Evolutionary conservation across 2,113 vertebrate genomes (phyloP).

Genomic region (Myrmecophaga tridactyla): DNA sequence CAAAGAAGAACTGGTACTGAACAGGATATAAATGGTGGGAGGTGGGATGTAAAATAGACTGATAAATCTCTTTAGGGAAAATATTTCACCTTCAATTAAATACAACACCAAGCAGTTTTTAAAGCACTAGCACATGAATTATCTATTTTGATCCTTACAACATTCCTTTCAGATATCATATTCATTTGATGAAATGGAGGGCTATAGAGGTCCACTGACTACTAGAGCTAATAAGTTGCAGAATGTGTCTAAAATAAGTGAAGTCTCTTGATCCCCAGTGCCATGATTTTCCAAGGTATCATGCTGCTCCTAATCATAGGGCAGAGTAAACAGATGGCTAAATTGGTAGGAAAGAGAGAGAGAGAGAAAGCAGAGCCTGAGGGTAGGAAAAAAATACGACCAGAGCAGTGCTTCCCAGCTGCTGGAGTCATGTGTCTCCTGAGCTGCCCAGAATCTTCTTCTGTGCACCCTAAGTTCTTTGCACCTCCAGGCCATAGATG

Average conservation of each 20-base stretch:
- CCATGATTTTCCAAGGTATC: neutral
- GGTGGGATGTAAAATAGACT: neutral
- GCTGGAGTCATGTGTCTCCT: neutral
- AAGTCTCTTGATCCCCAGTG: neutral
- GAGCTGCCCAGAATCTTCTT: neutral
- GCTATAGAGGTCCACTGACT: neutral
- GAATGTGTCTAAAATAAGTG: neutral
- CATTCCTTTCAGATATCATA: neutral
- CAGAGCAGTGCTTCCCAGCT: neutral
- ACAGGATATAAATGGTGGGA: neutral
- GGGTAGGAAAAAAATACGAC: neutral
- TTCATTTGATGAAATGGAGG: neutral
- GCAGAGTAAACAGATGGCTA: neutral
- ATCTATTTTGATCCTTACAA: neutral
- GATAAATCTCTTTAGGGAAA: neutral
- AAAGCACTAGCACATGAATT: neutral
- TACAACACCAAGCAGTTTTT: neutral
- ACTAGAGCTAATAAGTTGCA: neutral
- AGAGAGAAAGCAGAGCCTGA: neutral
- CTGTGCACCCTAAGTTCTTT: no score
- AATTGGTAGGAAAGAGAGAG: neutral
- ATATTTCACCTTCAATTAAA: neutral
- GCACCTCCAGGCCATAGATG: no score
- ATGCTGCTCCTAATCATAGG: neutral
- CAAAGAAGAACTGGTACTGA: neutral